These are phyloP conservation scores for Dascyllus trimaculatus DNA, from an alignment of 2,113 vertebrate genomes.

Conservation along the genomic window DNA sequence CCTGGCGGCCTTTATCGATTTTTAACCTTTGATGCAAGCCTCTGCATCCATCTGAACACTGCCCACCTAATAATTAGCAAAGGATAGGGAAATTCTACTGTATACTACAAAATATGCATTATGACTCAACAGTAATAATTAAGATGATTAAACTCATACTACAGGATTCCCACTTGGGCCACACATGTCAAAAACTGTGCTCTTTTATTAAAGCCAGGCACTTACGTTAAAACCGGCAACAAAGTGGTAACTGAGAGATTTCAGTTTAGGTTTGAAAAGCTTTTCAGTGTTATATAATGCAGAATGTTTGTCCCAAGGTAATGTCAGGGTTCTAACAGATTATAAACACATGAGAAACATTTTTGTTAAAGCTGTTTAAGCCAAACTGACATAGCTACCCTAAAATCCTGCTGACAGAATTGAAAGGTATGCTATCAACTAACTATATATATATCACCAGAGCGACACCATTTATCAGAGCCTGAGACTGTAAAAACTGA, in stretches of 20 bases:
- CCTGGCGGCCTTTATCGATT: constrained; percentile 27
- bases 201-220: too few relatives aligned
- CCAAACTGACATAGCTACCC: too few relatives aligned
- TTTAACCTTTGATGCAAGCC: constrained; percentile 29
- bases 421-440: too few relatives aligned
- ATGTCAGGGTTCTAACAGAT: background rate
- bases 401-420: too few relatives aligned
- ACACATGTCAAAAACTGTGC: background rate
- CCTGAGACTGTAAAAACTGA: too few relatives aligned
- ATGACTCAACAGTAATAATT: background rate
- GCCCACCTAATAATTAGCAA: background rate
- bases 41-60: constrained; percentile 29
- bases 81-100: background rate
- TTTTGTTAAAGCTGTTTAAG: too few relatives aligned
- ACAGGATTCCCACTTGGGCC: too few relatives aligned
- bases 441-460: too few relatives aligned
- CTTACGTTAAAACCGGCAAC: too few relatives aligned
- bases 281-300: background rate
- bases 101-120: background rate
- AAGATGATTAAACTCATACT: too few relatives aligned
- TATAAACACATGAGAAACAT: too few relatives aligned
- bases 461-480: too few relatives aligned
- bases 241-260: background rate
- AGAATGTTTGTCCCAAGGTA: background rate
- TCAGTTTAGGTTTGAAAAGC: background rate